Base-by-base conservation (phyloP, 2,113 vertebrate genomes). In the Gila orcuttii region DNA sequence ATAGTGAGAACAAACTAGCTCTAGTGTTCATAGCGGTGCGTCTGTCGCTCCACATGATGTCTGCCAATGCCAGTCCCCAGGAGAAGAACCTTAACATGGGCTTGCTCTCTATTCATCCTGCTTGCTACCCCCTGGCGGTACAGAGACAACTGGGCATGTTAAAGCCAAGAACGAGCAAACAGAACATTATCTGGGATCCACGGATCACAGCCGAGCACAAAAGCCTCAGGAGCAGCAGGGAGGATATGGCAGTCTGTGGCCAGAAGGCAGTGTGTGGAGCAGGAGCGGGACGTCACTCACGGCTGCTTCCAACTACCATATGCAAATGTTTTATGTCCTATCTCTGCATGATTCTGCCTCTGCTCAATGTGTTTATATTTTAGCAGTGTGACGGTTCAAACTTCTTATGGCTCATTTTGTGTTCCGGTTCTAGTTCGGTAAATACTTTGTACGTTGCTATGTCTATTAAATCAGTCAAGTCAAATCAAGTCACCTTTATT, bases 101-200 rank as follows among this genome's bases (percentile, higher is more conserved):
- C 66, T 80, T 73, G 77, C 75, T 85, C 84, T 45, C 77, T 47
- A 57, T 69, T 86, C 76, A 86, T 86, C 76, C n/a, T 5, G 23
- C 75, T 68, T 79, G 76, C 76, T 59, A 69, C 76, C 74, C 75
- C 76, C 84, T 71, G 84, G 84, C 75, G 50, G 75, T 62, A 74
- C 33, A 57, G 68, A 60, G 82, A 71, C 82, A 74, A 79, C 84
- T 79, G 76, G 84, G 84, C 75, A 79, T 28, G 76, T 64, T 59
- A 31, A 79, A 73, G 50, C 82, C 75, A 71, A 10, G 52, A 79
- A 59, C 21, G 47, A 85, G 79, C 74, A 86, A 86, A 82, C 73
- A 83, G 76, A 81, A 75, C 84, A 83, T 88, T 86, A 86, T 71
- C 84, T 75, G 25, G 33, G 60, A 50, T 76, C 84, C 73, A 73